phyloP scores from a whole-genome alignment of 2,797 vertebrate genomes.

The Sebastes wilsoni region DNA sequence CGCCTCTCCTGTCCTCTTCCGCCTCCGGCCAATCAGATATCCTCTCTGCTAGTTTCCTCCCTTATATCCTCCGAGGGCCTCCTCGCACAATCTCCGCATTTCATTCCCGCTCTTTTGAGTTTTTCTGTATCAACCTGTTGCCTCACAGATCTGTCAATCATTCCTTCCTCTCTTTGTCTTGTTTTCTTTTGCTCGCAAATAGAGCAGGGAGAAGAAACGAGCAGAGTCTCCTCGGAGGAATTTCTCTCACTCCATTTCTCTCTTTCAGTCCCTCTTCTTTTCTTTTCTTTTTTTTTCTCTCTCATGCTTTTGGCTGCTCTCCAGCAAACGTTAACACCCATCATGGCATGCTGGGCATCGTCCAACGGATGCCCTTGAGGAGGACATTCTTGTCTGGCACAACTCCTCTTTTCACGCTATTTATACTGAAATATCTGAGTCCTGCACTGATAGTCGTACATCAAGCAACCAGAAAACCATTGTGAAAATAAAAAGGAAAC shows the following conservation, averaged over 20 bases:
- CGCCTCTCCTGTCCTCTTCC: conserved; percentile 19
- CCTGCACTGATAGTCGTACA: conserved; percentile 37
- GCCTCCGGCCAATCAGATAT: conserved; percentile 28
- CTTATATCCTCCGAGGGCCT: not conserved
- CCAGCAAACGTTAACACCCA: conserved; percentile 66
- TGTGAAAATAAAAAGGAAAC: conserved; percentile 36
- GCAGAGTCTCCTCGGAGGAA: conserved; percentile 12
- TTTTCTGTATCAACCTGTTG: conserved; percentile 8
- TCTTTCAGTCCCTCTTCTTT: conserved; percentile 25
- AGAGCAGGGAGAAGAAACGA: conserved; percentile 12
- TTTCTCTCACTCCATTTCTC: conserved; percentile 30
- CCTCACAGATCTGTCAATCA: conserved; percentile 15
- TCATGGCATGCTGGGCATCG: conserved; percentile 57
- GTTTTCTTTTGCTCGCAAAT: conserved; percentile 11
- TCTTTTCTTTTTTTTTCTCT: not conserved
- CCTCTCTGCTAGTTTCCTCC: conserved; percentile 8
- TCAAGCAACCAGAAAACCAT: conserved; percentile 22
- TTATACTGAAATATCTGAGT: conserved; percentile 68
- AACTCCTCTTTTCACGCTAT: conserved; percentile 72
- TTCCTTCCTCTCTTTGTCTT: not conserved
- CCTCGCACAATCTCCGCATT: not conserved
- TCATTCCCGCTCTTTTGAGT: not conserved
- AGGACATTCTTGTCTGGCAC: conserved; percentile 80
- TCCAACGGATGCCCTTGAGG: conserved; percentile 78
- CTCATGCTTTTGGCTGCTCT: conserved; percentile 55